These are phyloP conservation scores for Entelurus aequoreus DNA, from an alignment of 2,113 vertebrate genomes.

Conservation along the genomic window DNA sequence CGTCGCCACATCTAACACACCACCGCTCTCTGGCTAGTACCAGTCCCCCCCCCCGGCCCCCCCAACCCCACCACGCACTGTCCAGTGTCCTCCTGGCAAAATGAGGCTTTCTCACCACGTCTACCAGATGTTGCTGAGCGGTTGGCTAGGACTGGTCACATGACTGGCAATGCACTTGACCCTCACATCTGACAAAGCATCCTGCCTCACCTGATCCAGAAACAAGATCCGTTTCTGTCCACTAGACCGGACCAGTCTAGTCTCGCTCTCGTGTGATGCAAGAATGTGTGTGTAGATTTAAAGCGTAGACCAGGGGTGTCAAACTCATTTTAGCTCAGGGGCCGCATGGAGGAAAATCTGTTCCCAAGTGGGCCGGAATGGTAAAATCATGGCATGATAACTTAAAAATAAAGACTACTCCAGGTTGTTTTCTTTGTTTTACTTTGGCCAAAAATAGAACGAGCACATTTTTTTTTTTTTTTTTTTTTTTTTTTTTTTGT, in stretches of 20 bases:
- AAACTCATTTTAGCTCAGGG: no score
- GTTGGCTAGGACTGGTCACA: constrained; percentile 1
- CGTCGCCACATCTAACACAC: constrained; percentile 1
- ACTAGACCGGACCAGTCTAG: constrained; percentile 43
- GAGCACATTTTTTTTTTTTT: no score
- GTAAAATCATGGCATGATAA: no score
- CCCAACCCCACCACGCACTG: not conserved
- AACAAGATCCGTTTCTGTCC: constrained; percentile 60
- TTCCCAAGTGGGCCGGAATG: no score
- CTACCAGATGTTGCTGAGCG: no score
- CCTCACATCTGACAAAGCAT: constrained; percentile 54
- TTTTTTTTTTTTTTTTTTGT: no score
- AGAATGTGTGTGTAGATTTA: constrained; percentile 16
- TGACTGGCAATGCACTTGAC: constrained; percentile 50
- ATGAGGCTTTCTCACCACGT: constrained; percentile 6
- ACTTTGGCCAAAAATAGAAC: no score
- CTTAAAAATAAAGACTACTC: no score
- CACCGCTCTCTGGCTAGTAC: constrained; percentile 20
- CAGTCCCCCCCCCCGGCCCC: no score
- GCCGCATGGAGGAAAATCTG: no score
- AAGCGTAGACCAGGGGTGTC: not conserved
- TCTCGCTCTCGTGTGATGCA: constrained; percentile 12
- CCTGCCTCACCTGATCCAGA: constrained; percentile 65
- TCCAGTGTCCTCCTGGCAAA: not conserved
- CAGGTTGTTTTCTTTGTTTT: no score